These are phyloP conservation scores for Limnodromus scolopaceus DNA, from an alignment of 2,797 vertebrate genomes.

Conservation along the genomic window DNA sequence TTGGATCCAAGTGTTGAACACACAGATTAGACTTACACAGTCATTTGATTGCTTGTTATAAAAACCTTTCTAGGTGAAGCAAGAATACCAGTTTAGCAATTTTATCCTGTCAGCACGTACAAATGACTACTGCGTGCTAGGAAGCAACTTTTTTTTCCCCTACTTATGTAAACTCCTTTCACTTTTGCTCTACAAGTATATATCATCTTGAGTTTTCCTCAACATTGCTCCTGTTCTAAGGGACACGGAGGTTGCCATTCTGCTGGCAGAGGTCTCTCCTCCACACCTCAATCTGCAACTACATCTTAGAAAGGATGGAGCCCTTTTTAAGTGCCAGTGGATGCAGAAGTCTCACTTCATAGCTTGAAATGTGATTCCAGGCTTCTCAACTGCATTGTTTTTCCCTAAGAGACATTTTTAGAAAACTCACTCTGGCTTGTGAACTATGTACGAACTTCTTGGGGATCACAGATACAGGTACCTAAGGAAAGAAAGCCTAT, in stretches of 20 bases:
- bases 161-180: not conserved
- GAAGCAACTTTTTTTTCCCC: not conserved
- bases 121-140: not conserved
- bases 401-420: not conserved
- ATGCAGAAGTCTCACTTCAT: not conserved
- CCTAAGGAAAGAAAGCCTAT: not conserved
- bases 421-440: not conserved
- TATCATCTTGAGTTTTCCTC: not conserved
- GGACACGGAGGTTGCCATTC: not conserved
- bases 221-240: not conserved
- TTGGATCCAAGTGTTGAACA: not conserved
- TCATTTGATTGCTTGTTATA: not conserved
- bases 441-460: not conserved
- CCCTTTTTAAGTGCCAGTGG: not conserved
- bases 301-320: not conserved
- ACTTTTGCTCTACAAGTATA: not conserved
- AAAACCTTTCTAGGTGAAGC: not conserved
- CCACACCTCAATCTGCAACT: not conserved
- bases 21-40: not conserved
- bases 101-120: not conserved
- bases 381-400: not conserved
- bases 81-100: not conserved
- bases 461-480: accelerated
- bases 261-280: not conserved
- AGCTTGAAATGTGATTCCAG: not conserved